These are phyloP conservation scores for Nansenia antarctica DNA, from an alignment of 2,113 vertebrate genomes.

Conservation along the genomic window DNA sequence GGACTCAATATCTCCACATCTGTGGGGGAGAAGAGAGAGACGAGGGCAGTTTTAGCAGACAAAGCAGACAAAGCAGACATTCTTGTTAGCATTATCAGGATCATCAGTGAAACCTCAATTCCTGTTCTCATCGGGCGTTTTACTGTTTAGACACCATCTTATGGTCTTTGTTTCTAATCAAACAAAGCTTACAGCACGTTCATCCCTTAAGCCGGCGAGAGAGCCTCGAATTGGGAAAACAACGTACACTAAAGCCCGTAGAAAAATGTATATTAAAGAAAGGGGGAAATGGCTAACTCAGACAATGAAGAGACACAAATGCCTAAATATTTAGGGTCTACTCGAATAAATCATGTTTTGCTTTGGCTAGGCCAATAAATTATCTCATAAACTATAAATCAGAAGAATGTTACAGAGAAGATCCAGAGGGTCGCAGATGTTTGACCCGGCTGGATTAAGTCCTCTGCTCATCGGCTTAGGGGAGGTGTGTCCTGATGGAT, in stretches of 20 bases:
- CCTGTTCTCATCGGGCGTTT: conserved; percentile 29
- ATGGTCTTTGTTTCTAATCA: conserved; percentile 49
- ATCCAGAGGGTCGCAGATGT: conserved; percentile 35
- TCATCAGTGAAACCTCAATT: conserved; percentile 19
- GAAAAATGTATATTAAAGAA: conserved; percentile 27
- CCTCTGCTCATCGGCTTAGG: conserved; percentile 19
- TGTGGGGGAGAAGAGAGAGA: conserved; percentile 46
- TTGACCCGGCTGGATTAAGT: conserved; percentile 42
- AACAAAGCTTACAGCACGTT: conserved; percentile 44
- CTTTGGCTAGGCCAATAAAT: conserved; percentile 38
- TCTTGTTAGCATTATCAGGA: conserved; percentile 39
- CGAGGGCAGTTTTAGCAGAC: conserved; percentile 34
- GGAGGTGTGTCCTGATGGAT: conserved; percentile 21
- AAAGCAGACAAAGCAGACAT: conserved; percentile 22
- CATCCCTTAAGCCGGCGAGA: conserved; percentile 30
- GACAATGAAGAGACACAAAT: conserved; percentile 64
- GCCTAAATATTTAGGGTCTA: conserved; percentile 64
- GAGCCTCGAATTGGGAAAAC: conserved; percentile 12
- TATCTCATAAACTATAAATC: conserved; percentile 46
- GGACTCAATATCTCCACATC: conserved; percentile 63
- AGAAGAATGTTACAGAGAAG: conserved; percentile 42
- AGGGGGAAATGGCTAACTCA: conserved; percentile 36
- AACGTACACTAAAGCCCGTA: conserved; percentile 18
- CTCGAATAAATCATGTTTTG: conserved; percentile 51
- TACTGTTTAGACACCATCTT: conserved; percentile 27